Conservation (phyloP, 2,888 invertebrate genomes). For the Phymatocera aterrima region DNA sequence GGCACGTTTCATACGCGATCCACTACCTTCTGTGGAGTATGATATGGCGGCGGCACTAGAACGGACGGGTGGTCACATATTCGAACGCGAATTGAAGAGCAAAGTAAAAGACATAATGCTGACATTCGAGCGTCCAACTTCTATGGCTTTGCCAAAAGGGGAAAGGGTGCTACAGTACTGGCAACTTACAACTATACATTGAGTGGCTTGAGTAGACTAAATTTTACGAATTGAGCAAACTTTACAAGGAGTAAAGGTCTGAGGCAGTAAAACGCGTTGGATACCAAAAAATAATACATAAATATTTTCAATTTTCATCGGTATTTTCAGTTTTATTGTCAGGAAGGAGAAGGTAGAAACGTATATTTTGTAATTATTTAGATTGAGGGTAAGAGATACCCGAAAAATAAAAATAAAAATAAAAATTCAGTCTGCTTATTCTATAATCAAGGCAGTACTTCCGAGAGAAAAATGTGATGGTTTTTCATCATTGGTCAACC, state of each 20-base stretch:
- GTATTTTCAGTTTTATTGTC: not conserved
- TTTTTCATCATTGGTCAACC: not conserved
- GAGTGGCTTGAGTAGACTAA: conserved; percentile 48
- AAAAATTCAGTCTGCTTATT: not conserved
- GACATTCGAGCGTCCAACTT: conserved; percentile 85
- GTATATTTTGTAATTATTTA: not conserved
- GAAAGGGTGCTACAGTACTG: conserved; percentile 84
- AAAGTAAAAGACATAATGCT: conserved; percentile 85
- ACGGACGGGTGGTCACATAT: conserved; percentile 82
- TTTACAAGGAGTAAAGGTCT: conserved; percentile 11
- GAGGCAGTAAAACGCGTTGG: conserved; percentile 29
- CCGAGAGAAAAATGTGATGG: not conserved
- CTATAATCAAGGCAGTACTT: not conserved
- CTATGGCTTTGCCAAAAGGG: conserved; percentile 78
- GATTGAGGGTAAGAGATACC: not conserved
- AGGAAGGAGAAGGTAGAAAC: not conserved
- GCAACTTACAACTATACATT: conserved; percentile 74
- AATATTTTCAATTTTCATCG: not conserved
- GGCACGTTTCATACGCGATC: conserved; percentile 83
- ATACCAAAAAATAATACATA: not conserved
- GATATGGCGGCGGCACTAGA: conserved; percentile 83
- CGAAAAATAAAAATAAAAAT: not conserved
- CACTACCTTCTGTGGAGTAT: conserved; percentile 82
- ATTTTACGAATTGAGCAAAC: conserved; percentile 13
- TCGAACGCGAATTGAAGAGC: conserved; percentile 86